Percentiles rank a stretch among this genome's conserved stretches.
These are phyloP conservation scores for Zoanthus sociatus DNA, from an alignment of 92 coral and sea anemone genomes.

Conservation along the genomic window DNA sequence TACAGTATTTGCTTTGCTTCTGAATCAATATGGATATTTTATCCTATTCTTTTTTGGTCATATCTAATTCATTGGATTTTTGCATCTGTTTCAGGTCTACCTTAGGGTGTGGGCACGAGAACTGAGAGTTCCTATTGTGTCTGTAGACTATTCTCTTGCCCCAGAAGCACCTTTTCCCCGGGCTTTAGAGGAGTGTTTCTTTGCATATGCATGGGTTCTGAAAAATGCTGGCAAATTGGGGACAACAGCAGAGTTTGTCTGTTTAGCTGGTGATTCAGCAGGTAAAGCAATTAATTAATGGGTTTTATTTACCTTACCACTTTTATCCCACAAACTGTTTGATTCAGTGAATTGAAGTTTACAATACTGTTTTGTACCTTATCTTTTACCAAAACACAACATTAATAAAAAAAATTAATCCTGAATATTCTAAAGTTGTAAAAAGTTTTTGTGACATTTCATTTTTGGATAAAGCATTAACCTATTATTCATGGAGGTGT, in stretches of 20 bases:
- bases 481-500: too few species aligned
- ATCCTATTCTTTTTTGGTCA: neutral
- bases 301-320: neutral
- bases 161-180: constrained; percentile 98
- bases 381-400: neutral
- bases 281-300: constrained; percentile 58
- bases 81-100: constrained; percentile 74
- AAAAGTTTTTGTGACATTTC: too few species aligned
- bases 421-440: neutral
- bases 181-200: constrained; percentile 96
- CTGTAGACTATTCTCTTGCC: constrained; percentile 92
- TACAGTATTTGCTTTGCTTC: neutral
- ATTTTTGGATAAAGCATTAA: too few species aligned
- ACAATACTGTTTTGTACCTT: neutral
- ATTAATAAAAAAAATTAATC: neutral
- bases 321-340: neutral
- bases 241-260: constrained; percentile 79
- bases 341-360: too few species aligned
- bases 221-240: constrained; percentile 87
- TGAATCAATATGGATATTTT: neutral
- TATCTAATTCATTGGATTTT: neutral
- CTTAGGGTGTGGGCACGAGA: constrained; percentile 92
- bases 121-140: constrained; percentile 88
- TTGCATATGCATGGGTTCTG: constrained; percentile 94
- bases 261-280: constrained; percentile 97